Percentiles rank a stretch among this genome's conserved stretches.
Conservation (phyloP, 2,888 invertebrate species). For the Ennomos fuscantarius region DNA sequence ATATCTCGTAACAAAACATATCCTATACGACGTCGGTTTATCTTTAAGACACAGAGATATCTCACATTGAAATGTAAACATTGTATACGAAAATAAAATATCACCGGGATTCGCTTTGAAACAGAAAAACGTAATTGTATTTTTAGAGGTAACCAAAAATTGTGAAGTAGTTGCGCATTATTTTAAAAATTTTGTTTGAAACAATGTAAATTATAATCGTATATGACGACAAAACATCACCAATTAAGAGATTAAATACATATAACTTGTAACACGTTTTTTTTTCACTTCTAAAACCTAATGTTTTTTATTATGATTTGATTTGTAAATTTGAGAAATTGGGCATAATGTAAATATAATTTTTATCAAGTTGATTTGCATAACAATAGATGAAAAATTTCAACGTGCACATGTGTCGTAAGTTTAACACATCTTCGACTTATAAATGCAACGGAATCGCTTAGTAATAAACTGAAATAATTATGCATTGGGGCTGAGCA, state of each 20-base stretch:
- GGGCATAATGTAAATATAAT: too few relatives aligned
- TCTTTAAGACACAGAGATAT: constrained; percentile 68
- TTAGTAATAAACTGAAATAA: too few relatives aligned
- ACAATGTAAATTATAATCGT: constrained; percentile 44
- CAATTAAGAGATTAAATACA: constrained; percentile 74
- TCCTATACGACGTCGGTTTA: constrained; percentile 63
- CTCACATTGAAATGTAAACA: constrained; percentile 57
- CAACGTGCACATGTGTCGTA: too few relatives aligned
- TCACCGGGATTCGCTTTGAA: constrained; percentile 59
- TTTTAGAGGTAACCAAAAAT: constrained; percentile 65
- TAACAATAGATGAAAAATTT: too few relatives aligned
- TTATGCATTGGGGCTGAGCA: too few relatives aligned
- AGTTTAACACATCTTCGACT: too few relatives aligned
- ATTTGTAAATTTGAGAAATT: too few relatives aligned
- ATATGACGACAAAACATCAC: constrained; percentile 72
- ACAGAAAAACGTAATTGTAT: constrained; percentile 61
- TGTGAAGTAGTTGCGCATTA: constrained; percentile 67
- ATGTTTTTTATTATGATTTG: too few relatives aligned
- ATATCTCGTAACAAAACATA: constrained; percentile 81
- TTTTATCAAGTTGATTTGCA: too few relatives aligned
- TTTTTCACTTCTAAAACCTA: constrained; percentile 1
- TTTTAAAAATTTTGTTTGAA: constrained; percentile 53
- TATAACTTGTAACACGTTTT: constrained; percentile 48
- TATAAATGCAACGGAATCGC: too few relatives aligned
- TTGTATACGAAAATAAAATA: constrained; percentile 74